Conservation (phyloP, 2,113 vertebrate genomes). For the Petromus typicus region DNA sequence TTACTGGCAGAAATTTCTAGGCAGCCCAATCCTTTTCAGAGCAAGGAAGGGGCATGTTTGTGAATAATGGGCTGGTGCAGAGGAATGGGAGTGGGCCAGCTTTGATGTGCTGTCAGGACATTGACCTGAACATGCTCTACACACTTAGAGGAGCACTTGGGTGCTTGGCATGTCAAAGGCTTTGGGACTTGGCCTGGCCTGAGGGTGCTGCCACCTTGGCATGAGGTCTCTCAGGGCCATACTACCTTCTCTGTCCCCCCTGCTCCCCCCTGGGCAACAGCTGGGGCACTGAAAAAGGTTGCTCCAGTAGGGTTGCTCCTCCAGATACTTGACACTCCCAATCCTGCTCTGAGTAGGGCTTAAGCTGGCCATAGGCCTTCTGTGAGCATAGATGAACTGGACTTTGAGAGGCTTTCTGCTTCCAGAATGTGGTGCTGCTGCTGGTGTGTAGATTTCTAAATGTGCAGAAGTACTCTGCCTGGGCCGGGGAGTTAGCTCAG, state of each 20-base stretch:
- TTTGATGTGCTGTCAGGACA: background rate
- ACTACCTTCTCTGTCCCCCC: background rate
- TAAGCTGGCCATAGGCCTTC: background rate
- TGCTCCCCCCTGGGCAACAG: too few species aligned
- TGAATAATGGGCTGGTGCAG: background rate
- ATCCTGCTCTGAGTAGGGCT: accelerated
- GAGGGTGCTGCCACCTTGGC: accelerated
- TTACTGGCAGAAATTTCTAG: background rate
- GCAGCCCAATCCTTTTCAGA: background rate
- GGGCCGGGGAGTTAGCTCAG: too few species aligned
- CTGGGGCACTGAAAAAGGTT: accelerated
- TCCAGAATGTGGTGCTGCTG: too few species aligned
- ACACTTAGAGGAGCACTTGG: background rate
- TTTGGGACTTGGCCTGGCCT: background rate
- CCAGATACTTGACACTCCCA: accelerated
- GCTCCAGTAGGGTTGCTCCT: accelerated
- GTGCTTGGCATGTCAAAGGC: background rate
- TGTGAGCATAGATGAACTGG: background rate
- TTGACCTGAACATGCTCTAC: accelerated
- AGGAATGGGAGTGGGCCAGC: accelerated
- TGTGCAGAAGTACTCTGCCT: background rate
- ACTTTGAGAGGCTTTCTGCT: background rate
- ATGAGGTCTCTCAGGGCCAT: accelerated
- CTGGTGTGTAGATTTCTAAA: background rate
- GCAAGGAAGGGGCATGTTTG: accelerated